Evolutionary conservation across 2,113 vertebrate species (phyloP).

Genomic region (Fukomys damarensis): DNA sequence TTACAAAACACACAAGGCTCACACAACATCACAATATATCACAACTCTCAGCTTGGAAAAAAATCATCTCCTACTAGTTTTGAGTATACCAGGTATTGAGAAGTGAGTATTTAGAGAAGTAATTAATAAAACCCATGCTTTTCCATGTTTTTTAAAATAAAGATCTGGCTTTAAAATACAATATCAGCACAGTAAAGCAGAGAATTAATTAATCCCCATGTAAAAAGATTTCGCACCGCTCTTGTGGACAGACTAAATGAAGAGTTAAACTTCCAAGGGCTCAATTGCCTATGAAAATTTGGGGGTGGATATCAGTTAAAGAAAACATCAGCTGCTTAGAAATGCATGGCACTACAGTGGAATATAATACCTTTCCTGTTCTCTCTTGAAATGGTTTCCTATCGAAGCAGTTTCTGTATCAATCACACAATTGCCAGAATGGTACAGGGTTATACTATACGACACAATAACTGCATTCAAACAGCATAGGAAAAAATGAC

Average conservation of each 20-base stretch:
- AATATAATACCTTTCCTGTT: conserved; percentile 85
- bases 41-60: neutral
- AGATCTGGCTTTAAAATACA: neutral
- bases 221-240: conserved; percentile 21
- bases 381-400: conserved; percentile 79
- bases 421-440: conserved; percentile 79
- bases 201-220: conserved; percentile 39
- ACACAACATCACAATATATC: neutral
- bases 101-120: neutral
- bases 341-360: conserved; percentile 71
- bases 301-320: conserved; percentile 61
- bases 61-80: neutral
- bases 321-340: conserved; percentile 82
- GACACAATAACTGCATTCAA: conserved; percentile 83
- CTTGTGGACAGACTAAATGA: conserved; percentile 29
- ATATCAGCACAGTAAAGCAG: neutral
- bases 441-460: conserved; percentile 77
- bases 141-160: neutral
- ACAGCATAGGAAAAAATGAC: conserved; percentile 52
- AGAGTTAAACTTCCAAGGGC: conserved; percentile 79
- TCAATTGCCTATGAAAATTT: conserved; percentile 64
- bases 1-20: neutral
- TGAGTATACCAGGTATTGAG: neutral
- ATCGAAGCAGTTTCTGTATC: conserved; percentile 62
- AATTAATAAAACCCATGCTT: neutral